Conservation (phyloP, 1,140 invertebrate genomes). For the Formica selysi region DNA sequence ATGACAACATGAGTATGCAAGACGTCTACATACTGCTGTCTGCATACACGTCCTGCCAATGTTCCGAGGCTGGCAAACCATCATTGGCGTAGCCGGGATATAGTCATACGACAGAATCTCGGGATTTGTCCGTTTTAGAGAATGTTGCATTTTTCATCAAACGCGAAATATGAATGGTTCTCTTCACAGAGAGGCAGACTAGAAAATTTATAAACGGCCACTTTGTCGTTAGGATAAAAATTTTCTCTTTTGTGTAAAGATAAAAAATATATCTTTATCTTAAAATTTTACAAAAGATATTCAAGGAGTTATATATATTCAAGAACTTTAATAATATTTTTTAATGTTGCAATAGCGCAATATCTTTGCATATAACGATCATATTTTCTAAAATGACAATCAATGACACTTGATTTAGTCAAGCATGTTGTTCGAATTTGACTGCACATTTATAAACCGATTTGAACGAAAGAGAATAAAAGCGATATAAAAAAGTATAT, state of each 20-base stretch:
- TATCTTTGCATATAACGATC: background rate
- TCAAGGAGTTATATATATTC: background rate
- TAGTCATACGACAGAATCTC: conserved; percentile 17
- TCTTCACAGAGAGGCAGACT: background rate
- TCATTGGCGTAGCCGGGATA: conserved; percentile 30
- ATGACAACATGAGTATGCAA: conserved; percentile 29
- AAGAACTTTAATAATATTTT: background rate
- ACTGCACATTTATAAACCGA: background rate
- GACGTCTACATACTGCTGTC: background rate
- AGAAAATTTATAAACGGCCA: background rate
- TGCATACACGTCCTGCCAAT: conserved; percentile 40
- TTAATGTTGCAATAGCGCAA: background rate
- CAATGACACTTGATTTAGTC: background rate
- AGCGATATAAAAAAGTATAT: no score
- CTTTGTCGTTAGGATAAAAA: background rate
- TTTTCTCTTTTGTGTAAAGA: background rate
- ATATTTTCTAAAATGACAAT: background rate
- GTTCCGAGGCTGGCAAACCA: conserved; percentile 39
- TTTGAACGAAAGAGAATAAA: no score
- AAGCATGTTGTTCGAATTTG: background rate
- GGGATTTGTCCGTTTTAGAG: background rate
- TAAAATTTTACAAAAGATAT: no score
- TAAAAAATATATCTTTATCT: background rate
- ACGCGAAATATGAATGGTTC: background rate
- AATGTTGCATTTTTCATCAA: conserved; percentile 23